Base-by-base conservation (phyloP, 2,113 vertebrate species). In the Cochlearius cochlearius region DNA sequence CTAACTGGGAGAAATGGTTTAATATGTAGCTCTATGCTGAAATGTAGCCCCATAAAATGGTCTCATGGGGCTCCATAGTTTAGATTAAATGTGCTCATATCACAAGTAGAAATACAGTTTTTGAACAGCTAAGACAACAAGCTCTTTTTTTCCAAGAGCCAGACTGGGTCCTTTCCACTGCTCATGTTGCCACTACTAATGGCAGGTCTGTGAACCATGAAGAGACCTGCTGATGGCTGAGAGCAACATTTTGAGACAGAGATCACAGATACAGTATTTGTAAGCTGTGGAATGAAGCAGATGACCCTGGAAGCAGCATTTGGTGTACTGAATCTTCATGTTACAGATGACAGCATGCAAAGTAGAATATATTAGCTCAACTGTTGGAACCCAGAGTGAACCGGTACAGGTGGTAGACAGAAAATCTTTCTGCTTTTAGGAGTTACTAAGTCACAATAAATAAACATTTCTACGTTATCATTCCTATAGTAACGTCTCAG, bases 1-100 rank as follows among this genome's bases (percentile, higher is more conserved):
- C 38, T 62, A 66, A 88, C 78, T 96, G 95, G 84, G 88, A 97
- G 66, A 92, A 94, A 94, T 60, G 5, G 66, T 76, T 91, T 89
- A 39, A 66, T 68, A 32, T n/a, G 18, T 52, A 81, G 49, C 27
- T 82, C 49, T 90, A 0, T 2, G 5, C 39, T 88, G 74, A 95
- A 94, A 92, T 53, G 20, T 14, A 49, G 47, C 32, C 27, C 41
- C 34, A 41, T 71, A 12, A 90, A 90, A 86, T 22, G 38, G 34
- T 94, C 64, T 81, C 39, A 11, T 25, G 23, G 15, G 20, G 17
- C 52, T 89, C 43, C 25, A 43, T 68, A 52, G 32, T 80, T 93
- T 79, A 89, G 52, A 68, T 91, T 71, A 86, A 92, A 86, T 52
- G 19, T 72, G 49, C 47, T 86, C 2, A 0, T 76, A 84, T 74